A percentile compares a stretch with the other conserved stretches of the same genome.
Conservation (phyloP, 2,113 vertebrate species). For the Paradisaea rubra region DNA sequence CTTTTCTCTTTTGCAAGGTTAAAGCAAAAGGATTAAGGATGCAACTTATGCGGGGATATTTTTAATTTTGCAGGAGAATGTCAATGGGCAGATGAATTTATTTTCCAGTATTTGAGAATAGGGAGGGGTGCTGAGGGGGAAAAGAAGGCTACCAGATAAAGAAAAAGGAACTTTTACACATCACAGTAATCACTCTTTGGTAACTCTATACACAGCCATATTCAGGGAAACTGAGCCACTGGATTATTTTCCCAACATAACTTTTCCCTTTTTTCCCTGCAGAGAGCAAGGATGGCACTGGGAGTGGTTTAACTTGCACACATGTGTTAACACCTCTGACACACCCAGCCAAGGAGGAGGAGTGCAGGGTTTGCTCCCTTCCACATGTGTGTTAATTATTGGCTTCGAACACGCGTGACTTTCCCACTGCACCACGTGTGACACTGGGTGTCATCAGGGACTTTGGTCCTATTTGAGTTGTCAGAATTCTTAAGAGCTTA, state of each 20-base stretch:
- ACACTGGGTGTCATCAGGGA: background rate
- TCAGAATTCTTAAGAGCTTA: constrained; percentile 31
- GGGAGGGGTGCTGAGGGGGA: rapidly evolving
- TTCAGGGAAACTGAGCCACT: background rate
- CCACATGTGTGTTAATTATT: background rate
- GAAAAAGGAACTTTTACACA: background rate
- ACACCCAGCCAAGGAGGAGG: background rate
- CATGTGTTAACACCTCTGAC: background rate
- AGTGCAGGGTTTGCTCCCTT: background rate
- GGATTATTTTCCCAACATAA: background rate
- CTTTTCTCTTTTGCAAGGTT: background rate
- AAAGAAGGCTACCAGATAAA: background rate
- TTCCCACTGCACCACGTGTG: background rate
- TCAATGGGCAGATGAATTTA: background rate
- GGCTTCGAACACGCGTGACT: background rate
- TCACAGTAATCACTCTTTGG: background rate
- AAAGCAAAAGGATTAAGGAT: background rate
- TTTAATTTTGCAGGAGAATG: background rate
- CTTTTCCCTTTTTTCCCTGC: background rate
- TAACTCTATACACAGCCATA: background rate
- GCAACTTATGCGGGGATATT: background rate
- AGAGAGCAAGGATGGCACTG: background rate
- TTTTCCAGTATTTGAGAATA: background rate
- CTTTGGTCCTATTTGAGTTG: background rate
- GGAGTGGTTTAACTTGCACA: background rate